phyloP scores from a whole-genome alignment of 2,113 vertebrate genomes.

The Lophotis ruficrista region DNA sequence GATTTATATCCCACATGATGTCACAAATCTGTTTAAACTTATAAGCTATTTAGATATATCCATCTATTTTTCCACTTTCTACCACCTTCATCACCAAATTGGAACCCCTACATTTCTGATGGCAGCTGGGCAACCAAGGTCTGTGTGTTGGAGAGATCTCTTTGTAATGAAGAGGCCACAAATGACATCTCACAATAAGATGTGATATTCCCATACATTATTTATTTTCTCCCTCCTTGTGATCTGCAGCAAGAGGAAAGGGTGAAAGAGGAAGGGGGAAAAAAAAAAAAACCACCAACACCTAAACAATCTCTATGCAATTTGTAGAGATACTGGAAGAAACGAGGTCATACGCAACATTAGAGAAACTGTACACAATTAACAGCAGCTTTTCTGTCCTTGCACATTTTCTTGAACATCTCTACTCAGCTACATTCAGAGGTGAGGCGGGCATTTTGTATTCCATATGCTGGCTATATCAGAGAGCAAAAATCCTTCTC shows the following conservation, averaged over 20 bases:
- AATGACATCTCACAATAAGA: neutral
- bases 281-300: neutral
- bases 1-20: neutral
- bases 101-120: neutral
- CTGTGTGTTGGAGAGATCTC: neutral
- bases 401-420: neutral
- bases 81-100: neutral
- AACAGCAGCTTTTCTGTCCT: neutral
- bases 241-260: neutral
- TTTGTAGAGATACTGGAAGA: neutral
- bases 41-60: neutral
- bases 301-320: neutral
- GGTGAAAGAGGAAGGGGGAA: neutral
- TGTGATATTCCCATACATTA: neutral
- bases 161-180: neutral
- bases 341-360: rapidly evolving
- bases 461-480: neutral
- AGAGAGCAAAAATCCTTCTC: neutral
- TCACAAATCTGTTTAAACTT: neutral
- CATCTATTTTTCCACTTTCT: neutral
- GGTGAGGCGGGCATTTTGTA: neutral
- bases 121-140: neutral
- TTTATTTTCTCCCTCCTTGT: neutral
- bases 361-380: neutral
- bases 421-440: neutral